Evolutionary conservation across 2,888 invertebrate species (phyloP), one percentile per base, ranked within the genome.

Genomic region (Drosophila macrospina): DNA sequence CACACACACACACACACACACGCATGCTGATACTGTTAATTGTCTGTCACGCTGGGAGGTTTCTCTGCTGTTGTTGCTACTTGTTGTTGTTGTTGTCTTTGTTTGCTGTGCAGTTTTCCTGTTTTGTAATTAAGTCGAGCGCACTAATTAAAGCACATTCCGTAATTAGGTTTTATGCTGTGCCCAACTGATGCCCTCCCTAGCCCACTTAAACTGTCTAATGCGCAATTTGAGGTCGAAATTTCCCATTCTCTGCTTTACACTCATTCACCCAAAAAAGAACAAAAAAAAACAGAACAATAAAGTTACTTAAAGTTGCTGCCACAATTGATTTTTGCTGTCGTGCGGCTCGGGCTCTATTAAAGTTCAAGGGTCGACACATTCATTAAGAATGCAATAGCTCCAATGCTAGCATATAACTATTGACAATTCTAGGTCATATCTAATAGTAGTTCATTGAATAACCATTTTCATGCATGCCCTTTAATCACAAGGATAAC

Each of bases 91-190:
- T 59, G 62, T 41, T 28, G 16, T 51, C 41, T 51, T 47, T 67
- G 67, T 69, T 75, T 78, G 62, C 64, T 82, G 64, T 78, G 63
- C 63, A 72, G 69, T 74, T 72, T 84, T 80, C 61, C 65, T 50
- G 76, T 71, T 71, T 74, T 72, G 67, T 80, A 83, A 82, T 82
- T 86, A 86, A 83, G 78, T 80, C 65, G 67, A 66, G 80, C 65
- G 66, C 34, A 69, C 80, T 79, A 88, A 88, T 86, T 82, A 77
- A 76, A 62, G 68, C 74, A 77, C 65, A 82, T 66, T 74, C 50
- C 52, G 64, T 77, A 87, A 87, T 87, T 74, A 74, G 80, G 65
- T 76, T 82, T 70, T 67, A 67, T 65, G 60, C 55, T 67, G 36
- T 42, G 52, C 30, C 50, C 62, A 75, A 47, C 66, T 60, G 64